Evolutionary conservation across 2,113 vertebrate genomes (phyloP), one percentile per base, ranked within the genome.

Genomic region (Apteryx owenii): DNA sequence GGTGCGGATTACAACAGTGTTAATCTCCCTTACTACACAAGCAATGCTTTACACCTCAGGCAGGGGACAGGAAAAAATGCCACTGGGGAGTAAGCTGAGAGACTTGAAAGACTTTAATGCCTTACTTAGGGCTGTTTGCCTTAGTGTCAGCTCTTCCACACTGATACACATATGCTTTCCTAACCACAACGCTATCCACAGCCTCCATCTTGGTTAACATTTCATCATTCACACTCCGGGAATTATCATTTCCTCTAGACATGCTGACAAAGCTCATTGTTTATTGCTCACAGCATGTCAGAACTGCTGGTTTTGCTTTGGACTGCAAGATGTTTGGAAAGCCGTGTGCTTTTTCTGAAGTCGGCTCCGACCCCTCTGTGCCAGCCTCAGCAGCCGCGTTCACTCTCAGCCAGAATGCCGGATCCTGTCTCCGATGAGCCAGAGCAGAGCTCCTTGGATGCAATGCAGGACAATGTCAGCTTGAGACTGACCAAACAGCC

Each of bases 281-380:
- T 97, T 97, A 96, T 96, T 97, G 95, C 91, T 95, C 96, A 62
- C 96, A 96, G 95, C 87, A 87, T 78, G 93, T 94, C 90, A 92
- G 84, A 91, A 91, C 85, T 89, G 94, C 96, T 98, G 94, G 71
- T 96, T 98, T 97, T 96, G 95, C 95, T 96, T 98, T 92, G 91
- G 96, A 83, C 36, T 91, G 94, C 95, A 95, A 93, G 88, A 95
- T 95, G 95, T 93, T 96, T 96, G 90, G 91, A 97, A 96, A 97
- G 90, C 93, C 81, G 86, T 91, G 88, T 33, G 77, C 79, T 86
- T 91, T 96, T 96, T 70, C 94, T 95, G 86, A 89, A 96, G 92
- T 46, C 5, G 3, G 82, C 76, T 93, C 48, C 58, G 81, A 87
- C 86, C 38, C 69, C 94, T 72, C 89, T 4, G 4, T 81, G 85